phyloP scores from a whole-genome alignment of 2,113 vertebrate species.

The Rattus rattus region DNA sequence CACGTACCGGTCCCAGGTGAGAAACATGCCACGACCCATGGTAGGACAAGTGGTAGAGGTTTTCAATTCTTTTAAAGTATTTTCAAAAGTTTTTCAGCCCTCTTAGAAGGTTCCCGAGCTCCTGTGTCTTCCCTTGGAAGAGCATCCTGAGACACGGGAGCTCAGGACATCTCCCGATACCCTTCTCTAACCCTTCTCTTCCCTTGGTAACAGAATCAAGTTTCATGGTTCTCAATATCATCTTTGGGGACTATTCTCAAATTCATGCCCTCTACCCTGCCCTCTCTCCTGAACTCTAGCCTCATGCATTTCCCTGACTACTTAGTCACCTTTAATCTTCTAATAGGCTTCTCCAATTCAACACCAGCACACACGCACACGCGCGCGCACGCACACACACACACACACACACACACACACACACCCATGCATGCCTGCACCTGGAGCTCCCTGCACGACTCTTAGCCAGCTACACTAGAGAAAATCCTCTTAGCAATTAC shows the following conservation, averaged over 20 bases:
- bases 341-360: slow-evolving; percentile 15
- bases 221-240: background rate
- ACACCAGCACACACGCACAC: background rate
- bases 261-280: background rate
- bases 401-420: background rate
- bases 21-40: background rate
- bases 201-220: background rate
- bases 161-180: background rate
- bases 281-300: background rate
- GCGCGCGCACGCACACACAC: background rate
- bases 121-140: too few species aligned
- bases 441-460: background rate
- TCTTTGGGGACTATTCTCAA: background rate
- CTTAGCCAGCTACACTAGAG: too few species aligned
- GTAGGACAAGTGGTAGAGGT: background rate
- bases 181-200: background rate
- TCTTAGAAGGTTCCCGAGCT: background rate
- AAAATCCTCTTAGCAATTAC: background rate
- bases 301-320: background rate
- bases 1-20: background rate
- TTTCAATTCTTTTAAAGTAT: slow-evolving; percentile 3
- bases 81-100: background rate
- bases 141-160: too few species aligned
- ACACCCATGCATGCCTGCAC: background rate
- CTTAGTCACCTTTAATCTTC: background rate